phyloP scores from a whole-genome alignment of 23 tunicate genomes.

The Corella eumyota region DNA sequence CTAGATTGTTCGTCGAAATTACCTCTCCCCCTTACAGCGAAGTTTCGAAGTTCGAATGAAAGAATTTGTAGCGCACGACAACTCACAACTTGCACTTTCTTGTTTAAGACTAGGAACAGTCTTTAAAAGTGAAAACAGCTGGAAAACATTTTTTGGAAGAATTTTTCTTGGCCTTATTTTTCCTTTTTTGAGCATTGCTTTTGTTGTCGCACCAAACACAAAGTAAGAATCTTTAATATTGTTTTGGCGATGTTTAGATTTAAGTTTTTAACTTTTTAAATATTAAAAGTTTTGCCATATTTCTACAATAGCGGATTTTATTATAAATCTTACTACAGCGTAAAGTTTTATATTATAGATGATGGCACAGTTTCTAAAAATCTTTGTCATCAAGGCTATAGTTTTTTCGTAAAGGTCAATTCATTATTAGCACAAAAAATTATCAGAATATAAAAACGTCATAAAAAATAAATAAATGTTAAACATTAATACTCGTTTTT shows the following conservation, averaged over 20 bases:
- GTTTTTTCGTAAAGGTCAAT: too few species aligned
- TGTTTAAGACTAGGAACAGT: slow-evolving; percentile 46
- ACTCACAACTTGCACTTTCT: slow-evolving; percentile 53
- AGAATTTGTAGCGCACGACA: slow-evolving; percentile 45
- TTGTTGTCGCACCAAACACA: slow-evolving; percentile 47
- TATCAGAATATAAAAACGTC: too few species aligned
- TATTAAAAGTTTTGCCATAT: too few species aligned
- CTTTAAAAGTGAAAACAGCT: slow-evolving; percentile 34
- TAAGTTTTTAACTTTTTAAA: too few species aligned
- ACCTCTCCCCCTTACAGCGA: slow-evolving; percentile 31
- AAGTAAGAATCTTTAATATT: slow-evolving; percentile 14
- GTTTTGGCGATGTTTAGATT: neutral
- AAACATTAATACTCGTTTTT: too few species aligned
- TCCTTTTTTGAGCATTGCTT: slow-evolving; percentile 46
- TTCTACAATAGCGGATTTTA: too few species aligned
- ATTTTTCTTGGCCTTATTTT: slow-evolving; percentile 15
- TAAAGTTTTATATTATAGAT: too few species aligned
- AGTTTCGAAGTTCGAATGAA: slow-evolving; percentile 52
- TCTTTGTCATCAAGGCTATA: too few species aligned
- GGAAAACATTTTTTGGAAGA: slow-evolving; percentile 20
- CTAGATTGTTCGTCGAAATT: slow-evolving; percentile 18
- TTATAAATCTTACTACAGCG: too few species aligned
- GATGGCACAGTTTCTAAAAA: too few species aligned
- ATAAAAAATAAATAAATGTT: too few species aligned
- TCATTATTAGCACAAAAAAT: too few species aligned